Base-by-base conservation (phyloP, 2,888 invertebrate species). In the Alitta virens region DNA sequence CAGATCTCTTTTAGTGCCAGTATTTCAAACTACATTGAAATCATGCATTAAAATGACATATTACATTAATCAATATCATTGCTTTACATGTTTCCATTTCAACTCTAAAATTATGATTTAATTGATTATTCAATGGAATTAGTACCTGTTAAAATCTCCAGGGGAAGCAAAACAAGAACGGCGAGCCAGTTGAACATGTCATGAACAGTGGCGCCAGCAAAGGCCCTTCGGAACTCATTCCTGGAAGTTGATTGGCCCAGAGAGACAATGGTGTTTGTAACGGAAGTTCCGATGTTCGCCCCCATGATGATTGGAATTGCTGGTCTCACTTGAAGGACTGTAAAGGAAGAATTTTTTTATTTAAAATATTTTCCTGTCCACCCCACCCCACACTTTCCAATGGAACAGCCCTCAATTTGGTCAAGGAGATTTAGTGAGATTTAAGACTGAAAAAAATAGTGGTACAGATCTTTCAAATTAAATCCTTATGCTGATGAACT, bases 261-360 rank as follows among this genome's bases (percentile, higher is more conserved):
- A 5, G 83, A 79, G 12, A 85, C 85, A 51, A 86, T 78, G 1
- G 85, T 85, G 72, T 85, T 86, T 49, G 86, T 86, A 18, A 86
- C 81, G 2, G 85, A 84, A 0, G 86, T 85, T 27, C 86, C 85
- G 63, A 86, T 82, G 69, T 86, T 86, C 42, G 85, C 83, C 0
- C 86, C 86, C 83, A 86, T 85, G 65, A 86, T 82, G 57, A 86
- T 83, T 1, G 85, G 85, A 58, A 86, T 84, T 3, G 86, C 85
- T 21, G 74, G 73, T 56, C 75, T 72, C 0, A 84, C 83, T 1
- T 74, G 71, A 59, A 83, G 67, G 68, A 83, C 79, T 79, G 68
- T 7, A 71, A 67, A n/a, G 55, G 1, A 51, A 51, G 12, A 33
- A 33, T 7, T 33, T 33, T 33, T 33, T 33, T 7, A 33, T n/a